phyloP scores from a whole-genome alignment of 2,888 invertebrate genomes.

The Liodrosophila aerea region DNA sequence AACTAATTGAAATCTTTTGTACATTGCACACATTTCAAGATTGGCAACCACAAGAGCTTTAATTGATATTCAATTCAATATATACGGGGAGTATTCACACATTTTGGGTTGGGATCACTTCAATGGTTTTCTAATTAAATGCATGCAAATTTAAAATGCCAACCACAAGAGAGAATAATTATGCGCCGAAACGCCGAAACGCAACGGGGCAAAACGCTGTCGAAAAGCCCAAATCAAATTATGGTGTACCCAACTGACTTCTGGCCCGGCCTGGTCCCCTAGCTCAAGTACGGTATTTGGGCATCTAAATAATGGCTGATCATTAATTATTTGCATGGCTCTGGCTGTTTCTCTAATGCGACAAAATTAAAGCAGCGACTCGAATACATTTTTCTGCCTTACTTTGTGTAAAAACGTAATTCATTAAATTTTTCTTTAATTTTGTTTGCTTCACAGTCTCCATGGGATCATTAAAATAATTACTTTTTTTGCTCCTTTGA shows the following conservation, averaged over 20 bases:
- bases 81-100: conserved; percentile 25
- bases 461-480: conserved; percentile 63
- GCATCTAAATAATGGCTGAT: conserved; percentile 49
- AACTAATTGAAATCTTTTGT: conserved; percentile 72
- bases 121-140: conserved; percentile 49
- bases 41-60: conserved; percentile 25
- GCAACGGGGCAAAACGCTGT: conserved; percentile 23
- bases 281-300: conserved; percentile 30
- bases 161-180: conserved; percentile 27
- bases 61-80: conserved; percentile 61
- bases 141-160: conserved; percentile 23
- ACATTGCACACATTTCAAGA: conserved; percentile 24
- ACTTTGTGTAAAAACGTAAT: conserved; percentile 46
- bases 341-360: conserved; percentile 20
- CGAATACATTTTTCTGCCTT: conserved; percentile 37
- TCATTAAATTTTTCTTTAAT: conserved; percentile 49
- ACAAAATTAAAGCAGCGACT: conserved; percentile 40
- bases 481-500: conserved; percentile 40
- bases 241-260: conserved; percentile 24
- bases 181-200: neutral
- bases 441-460: conserved; percentile 36
- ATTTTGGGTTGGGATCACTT: conserved; percentile 6
- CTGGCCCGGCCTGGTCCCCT: neutral
- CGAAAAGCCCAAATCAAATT: conserved; percentile 48
- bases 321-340: conserved; percentile 52